These are phyloP conservation scores for Villa cingulata DNA, from an alignment of 2,888 invertebrate species.

Conservation along the genomic window DNA sequence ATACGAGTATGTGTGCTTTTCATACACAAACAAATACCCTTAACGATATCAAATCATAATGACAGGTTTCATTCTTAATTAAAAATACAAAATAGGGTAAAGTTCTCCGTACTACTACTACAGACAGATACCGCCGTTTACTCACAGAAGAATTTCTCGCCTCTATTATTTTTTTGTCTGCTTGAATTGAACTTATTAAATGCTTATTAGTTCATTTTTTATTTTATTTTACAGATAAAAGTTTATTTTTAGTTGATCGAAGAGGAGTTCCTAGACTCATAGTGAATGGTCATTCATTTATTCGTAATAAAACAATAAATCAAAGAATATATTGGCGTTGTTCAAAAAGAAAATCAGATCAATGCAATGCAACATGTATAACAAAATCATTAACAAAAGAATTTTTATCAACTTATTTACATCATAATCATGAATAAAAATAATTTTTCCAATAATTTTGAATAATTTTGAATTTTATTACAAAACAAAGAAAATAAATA, in stretches of 20 bases:
- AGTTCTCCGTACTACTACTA: too few species aligned
- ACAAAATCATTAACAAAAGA: slow-evolving; percentile 6
- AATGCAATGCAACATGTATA: slow-evolving; percentile 12
- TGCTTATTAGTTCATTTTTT: too few species aligned
- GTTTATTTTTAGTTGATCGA: slow-evolving; percentile 7
- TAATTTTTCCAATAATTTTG: neutral
- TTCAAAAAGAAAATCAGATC: slow-evolving; percentile 5
- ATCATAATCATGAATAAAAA: slow-evolving; percentile 13
- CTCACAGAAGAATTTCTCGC: too few species aligned
- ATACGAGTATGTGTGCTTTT: too few species aligned
- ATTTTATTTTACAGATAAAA: neutral
- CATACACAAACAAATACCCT: too few species aligned
- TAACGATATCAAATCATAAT: too few species aligned
- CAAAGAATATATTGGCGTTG: slow-evolving; percentile 13
- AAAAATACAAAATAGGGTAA: too few species aligned
- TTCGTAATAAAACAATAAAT: slow-evolving; percentile 12
- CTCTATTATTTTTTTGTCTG: too few species aligned
- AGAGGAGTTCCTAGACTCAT: slow-evolving; percentile 9
- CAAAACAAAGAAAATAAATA: too few species aligned
- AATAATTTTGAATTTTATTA: neutral
- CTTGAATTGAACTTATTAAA: too few species aligned
- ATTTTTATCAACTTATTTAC: slow-evolving; percentile 5
- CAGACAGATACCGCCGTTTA: too few species aligned
- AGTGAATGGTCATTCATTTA: slow-evolving; percentile 10
- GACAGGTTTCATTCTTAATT: too few species aligned